Evolutionary conservation across 2,888 invertebrate species (phyloP).

Genomic region (Crioceris asparagi): DNA sequence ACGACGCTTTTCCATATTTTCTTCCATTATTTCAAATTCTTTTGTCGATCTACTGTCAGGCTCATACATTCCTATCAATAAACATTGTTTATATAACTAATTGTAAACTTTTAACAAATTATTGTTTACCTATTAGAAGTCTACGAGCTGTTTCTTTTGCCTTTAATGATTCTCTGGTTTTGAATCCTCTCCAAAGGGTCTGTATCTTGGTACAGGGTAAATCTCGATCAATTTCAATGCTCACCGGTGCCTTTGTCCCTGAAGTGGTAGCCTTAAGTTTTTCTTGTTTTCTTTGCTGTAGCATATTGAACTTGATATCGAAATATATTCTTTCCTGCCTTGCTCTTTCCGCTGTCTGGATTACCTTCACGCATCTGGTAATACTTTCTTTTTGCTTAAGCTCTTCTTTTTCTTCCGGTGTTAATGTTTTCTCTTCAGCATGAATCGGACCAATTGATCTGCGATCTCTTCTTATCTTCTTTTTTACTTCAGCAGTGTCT

Average conservation of each 20-base stretch:
- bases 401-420: slow-evolving; percentile 18
- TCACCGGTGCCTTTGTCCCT: slow-evolving; percentile 1
- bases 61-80: slow-evolving; percentile 46
- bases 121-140: no score
- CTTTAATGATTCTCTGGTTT: slow-evolving; percentile 37
- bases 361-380: slow-evolving; percentile 28
- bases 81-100: background rate
- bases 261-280: slow-evolving; percentile 1
- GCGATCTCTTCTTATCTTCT: slow-evolving; percentile 14
- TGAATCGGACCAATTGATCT: slow-evolving; percentile 10
- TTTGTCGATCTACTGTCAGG: slow-evolving; percentile 41
- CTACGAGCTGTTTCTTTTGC: slow-evolving; percentile 36
- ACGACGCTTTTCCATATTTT: slow-evolving; percentile 40
- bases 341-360: slow-evolving; percentile 42
- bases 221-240: background rate
- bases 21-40: slow-evolving; percentile 40
- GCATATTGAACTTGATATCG: slow-evolving; percentile 5
- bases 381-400: slow-evolving; percentile 20
- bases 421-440: slow-evolving; percentile 7
- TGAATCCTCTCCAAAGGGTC: slow-evolving; percentile 39
- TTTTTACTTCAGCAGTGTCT: slow-evolving; percentile 27
- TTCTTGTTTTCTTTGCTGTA: slow-evolving; percentile 5
- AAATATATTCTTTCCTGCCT: slow-evolving; percentile 33
- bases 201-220: slow-evolving; percentile 33
- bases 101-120: no score